phyloP scores from a whole-genome alignment of 2,113 vertebrate genomes.

The Nestor notabilis region DNA sequence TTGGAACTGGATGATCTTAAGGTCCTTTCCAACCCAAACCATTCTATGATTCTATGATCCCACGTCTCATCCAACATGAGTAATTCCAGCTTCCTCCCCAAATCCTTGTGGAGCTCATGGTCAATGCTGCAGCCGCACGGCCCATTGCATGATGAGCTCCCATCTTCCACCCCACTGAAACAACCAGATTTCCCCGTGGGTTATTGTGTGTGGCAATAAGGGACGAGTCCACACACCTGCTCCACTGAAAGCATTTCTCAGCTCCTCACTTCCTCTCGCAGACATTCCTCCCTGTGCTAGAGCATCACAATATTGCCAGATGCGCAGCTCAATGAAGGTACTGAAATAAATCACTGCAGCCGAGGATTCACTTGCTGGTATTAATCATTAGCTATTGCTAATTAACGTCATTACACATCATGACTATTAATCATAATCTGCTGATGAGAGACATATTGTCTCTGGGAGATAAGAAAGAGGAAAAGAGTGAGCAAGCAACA shows the following conservation, averaged over 20 bases:
- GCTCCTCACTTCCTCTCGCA: background rate
- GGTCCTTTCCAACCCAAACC: background rate
- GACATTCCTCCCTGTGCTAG: background rate
- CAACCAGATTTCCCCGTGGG: background rate
- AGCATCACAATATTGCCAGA: background rate
- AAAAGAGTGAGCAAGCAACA: background rate
- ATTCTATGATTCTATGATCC: background rate
- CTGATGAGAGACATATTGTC: conserved; percentile 33
- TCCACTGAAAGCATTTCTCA: background rate
- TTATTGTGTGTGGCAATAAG: background rate
- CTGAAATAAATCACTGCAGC: conserved; percentile 35
- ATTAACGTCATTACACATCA: conserved; percentile 54
- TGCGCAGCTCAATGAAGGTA: background rate
- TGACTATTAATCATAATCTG: conserved; percentile 44
- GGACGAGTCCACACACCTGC: background rate
- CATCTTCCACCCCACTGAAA: background rate
- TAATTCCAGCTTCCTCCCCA: background rate
- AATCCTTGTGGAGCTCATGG: background rate
- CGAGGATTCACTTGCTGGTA: conserved; percentile 37
- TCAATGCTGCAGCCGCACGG: background rate
- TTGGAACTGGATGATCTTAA: background rate
- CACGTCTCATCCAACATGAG: background rate
- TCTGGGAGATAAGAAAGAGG: background rate
- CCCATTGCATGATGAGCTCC: accelerated
- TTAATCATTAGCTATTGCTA: conserved; percentile 61